A percentile compares a stretch with the other conserved stretches of the same genome.
Evolutionary conservation across 1,140 invertebrate genomes (phyloP).

Genomic region (Plutomurus gul): DNA sequence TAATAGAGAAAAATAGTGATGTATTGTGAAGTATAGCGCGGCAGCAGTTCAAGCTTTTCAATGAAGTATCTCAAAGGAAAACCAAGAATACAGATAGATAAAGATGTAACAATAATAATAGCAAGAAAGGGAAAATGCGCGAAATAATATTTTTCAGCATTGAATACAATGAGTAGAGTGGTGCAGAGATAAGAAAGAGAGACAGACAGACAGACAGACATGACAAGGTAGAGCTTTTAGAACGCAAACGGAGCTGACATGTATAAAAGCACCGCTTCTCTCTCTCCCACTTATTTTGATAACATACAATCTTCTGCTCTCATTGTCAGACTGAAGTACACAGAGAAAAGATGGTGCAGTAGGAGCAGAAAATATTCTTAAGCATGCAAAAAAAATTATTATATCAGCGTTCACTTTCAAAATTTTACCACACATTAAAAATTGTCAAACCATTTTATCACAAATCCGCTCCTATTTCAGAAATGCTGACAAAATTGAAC

Average conservation of each 20-base stretch:
- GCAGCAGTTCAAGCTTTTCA: too few relatives aligned
- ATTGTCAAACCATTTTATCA: too few relatives aligned
- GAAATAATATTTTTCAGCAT: background rate
- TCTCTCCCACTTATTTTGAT: background rate
- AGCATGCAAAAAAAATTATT: too few relatives aligned
- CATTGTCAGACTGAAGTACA: background rate
- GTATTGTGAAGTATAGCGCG: too few relatives aligned
- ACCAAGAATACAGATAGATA: too few relatives aligned
- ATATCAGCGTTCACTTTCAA: too few relatives aligned
- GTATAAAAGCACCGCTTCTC: background rate
- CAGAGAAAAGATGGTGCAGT: background rate
- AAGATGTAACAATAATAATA: background rate
- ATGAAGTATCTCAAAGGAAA: too few relatives aligned
- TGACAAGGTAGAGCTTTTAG: background rate
- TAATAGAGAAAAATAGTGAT: too few relatives aligned
- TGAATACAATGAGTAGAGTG: background rate
- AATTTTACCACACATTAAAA: too few relatives aligned
- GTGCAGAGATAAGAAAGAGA: background rate
- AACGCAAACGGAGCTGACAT: background rate
- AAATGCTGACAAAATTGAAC: too few relatives aligned
- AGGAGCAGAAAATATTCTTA: too few relatives aligned
- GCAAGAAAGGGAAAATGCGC: background rate
- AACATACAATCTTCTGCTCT: background rate
- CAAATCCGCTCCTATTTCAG: too few relatives aligned
- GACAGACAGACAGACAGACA: background rate